Percentiles rank a stretch among this genome's conserved stretches.
Conservation (phyloP, 2,797 vertebrate species). For the Characodon lateralis region DNA sequence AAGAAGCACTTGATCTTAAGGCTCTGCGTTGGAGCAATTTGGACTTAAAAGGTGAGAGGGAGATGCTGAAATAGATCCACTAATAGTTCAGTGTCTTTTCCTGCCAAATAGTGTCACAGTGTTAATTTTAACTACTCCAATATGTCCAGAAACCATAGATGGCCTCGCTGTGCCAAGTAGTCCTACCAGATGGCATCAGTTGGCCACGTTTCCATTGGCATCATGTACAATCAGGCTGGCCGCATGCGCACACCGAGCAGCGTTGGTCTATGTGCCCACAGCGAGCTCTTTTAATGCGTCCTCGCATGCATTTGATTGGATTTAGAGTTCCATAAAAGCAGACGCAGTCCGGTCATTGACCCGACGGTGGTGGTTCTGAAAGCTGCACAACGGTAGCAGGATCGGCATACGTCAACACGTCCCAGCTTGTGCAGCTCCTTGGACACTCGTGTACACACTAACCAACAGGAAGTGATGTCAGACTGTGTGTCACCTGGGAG, state of each 20-base stretch:
- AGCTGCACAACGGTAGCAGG: neutral
- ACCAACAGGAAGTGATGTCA: slow-evolving; percentile 84
- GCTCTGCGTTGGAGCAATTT: slow-evolving; percentile 11
- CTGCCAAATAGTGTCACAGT: slow-evolving; percentile 83
- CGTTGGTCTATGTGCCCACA: slow-evolving; percentile 43
- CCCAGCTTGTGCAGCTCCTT: slow-evolving; percentile 20
- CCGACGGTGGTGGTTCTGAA: no score
- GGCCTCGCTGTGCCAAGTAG: slow-evolving; percentile 76
- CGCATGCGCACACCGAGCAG: slow-evolving; percentile 54
- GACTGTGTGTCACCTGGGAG: slow-evolving; percentile 81
- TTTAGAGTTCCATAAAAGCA: no score
- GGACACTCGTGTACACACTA: slow-evolving; percentile 51
- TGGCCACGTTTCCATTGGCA: slow-evolving; percentile 79
- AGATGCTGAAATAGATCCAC: slow-evolving; percentile 69
- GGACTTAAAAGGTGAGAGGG: slow-evolving; percentile 43
- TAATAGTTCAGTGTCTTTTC: slow-evolving; percentile 66
- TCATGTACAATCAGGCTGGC: slow-evolving; percentile 62
- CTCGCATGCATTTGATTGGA: slow-evolving; percentile 8
- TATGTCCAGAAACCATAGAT: slow-evolving; percentile 79
- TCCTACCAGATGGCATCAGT: slow-evolving; percentile 83
- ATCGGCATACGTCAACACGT: neutral
- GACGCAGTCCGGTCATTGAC: no score
- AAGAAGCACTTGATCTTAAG: neutral
- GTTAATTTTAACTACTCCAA: slow-evolving; percentile 87
- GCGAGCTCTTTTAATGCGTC: slow-evolving; percentile 27